These are phyloP conservation scores for Amblyopsis hoosieri DNA, from an alignment of 2,797 vertebrate species.

Conservation along the genomic window DNA sequence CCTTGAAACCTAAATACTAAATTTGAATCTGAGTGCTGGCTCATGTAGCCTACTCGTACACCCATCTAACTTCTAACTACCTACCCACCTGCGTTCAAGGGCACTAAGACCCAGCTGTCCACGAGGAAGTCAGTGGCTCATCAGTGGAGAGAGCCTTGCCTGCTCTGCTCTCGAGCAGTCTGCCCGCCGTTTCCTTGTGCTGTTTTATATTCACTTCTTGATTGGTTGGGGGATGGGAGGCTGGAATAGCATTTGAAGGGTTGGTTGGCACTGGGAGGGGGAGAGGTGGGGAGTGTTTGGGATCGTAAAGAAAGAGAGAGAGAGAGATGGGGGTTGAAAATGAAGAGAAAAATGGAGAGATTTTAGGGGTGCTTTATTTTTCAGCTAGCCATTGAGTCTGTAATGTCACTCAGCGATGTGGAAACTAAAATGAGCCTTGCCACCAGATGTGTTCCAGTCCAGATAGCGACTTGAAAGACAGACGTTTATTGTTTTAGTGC, in stretches of 20 bases:
- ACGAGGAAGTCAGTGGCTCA: too few relatives aligned
- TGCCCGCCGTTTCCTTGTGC: conserved; percentile 55
- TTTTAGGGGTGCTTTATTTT: conserved; percentile 70
- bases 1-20: conserved; percentile 52
- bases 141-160: conserved; percentile 40
- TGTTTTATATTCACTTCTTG: conserved; percentile 74
- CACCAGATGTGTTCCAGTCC: conserved; percentile 82
- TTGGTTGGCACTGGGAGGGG: conserved; percentile 51
- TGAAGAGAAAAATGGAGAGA: conserved; percentile 51
- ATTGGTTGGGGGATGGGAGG: conserved; percentile 71
- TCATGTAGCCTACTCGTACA: conserved; percentile 4
- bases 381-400: conserved; percentile 63
- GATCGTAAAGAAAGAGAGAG: conserved; percentile 3
- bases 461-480: conserved; percentile 82
- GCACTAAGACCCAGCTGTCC: too few relatives aligned
- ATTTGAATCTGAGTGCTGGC: conserved; percentile 41
- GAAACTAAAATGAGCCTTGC: conserved; percentile 77
- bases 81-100: too few relatives aligned
- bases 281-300: conserved; percentile 7
- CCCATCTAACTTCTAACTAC: too few relatives aligned
- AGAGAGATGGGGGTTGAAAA: conserved; percentile 32
- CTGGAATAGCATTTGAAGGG: conserved; percentile 57
- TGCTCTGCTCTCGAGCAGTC: conserved; percentile 21
- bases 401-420: conserved; percentile 78
- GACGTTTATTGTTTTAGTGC: conserved; percentile 83